phyloP scores from a whole-genome alignment of 1,140 invertebrate species.

The Helicoverpa armigera region DNA sequence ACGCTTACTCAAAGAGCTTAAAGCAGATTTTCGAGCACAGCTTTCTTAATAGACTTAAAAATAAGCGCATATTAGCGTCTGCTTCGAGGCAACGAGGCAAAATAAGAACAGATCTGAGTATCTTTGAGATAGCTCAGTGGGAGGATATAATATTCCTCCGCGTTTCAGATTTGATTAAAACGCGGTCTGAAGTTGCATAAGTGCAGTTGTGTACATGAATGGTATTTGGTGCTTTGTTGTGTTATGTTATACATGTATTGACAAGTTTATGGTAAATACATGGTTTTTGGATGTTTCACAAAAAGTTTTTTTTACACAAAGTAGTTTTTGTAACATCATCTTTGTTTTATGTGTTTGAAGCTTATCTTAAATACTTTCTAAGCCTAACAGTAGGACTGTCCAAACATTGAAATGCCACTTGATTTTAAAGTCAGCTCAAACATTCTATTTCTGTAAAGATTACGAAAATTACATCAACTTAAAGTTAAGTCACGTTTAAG shows the following conservation, averaged over 20 bases:
- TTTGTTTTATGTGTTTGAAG: no score
- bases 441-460: no score
- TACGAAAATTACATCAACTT: no score
- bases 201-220: not conserved
- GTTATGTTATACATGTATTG: not conserved
- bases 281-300: no score
- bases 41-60: constrained; percentile 36
- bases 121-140: constrained; percentile 2
- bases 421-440: no score
- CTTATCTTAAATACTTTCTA: no score
- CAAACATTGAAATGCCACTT: no score
- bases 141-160: constrained; percentile 29
- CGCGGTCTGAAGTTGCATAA: constrained; percentile 16
- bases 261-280: no score
- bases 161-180: constrained; percentile 41
- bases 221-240: not conserved
- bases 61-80: constrained; percentile 36
- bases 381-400: no score
- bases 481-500: no score
- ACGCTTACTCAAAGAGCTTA: constrained; percentile 9
- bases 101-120: constrained; percentile 27
- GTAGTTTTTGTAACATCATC: no score
- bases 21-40: constrained; percentile 32
- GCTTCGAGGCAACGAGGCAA: constrained; percentile 33
- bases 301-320: no score